Evolutionary conservation across 2,888 invertebrate genomes (phyloP).

Genomic region (Cremastinae sp.): DNA sequence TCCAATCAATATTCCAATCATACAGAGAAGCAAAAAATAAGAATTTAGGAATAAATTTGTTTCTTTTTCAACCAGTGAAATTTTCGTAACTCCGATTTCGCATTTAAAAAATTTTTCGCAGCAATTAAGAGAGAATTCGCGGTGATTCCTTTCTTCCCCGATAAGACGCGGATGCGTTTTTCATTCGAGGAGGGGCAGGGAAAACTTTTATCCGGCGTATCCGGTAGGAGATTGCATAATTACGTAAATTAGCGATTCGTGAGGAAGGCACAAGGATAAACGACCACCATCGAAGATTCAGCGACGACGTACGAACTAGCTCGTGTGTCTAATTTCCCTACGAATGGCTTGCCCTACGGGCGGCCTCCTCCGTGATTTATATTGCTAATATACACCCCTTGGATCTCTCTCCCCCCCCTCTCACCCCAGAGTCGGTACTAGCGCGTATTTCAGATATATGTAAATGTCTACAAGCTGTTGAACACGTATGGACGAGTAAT

Average conservation of each 20-base stretch:
- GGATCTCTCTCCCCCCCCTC: conserved; percentile 17
- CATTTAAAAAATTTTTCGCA: conserved; percentile 6
- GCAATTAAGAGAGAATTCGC: conserved; percentile 2
- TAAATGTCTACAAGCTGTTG: conserved; percentile 72
- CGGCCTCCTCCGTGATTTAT: conserved; percentile 73
- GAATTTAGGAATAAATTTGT: background rate
- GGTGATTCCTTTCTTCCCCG: conserved; percentile 13
- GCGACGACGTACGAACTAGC: conserved; percentile 64
- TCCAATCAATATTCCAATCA: no score
- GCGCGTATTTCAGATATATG: conserved; percentile 57
- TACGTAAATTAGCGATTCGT: conserved; percentile 72
- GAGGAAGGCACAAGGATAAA: conserved; percentile 52
- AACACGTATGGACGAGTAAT: conserved; percentile 59
- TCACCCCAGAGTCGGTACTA: background rate
- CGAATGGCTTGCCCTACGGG: conserved; percentile 72
- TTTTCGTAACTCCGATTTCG: background rate
- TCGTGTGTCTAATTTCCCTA: conserved; percentile 77
- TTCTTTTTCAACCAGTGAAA: no score
- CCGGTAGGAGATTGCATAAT: conserved; percentile 66
- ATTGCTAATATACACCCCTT: conserved; percentile 66
- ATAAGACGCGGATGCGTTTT: conserved; percentile 11
- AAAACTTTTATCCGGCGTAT: conserved; percentile 38
- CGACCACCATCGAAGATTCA: conserved; percentile 47
- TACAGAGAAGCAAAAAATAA: no score
- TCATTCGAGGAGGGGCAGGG: background rate